A percentile compares a stretch with the other conserved stretches of the same genome.
phyloP scores from a whole-genome alignment of 1,140 invertebrate genomes.

The Papilio helenus region DNA sequence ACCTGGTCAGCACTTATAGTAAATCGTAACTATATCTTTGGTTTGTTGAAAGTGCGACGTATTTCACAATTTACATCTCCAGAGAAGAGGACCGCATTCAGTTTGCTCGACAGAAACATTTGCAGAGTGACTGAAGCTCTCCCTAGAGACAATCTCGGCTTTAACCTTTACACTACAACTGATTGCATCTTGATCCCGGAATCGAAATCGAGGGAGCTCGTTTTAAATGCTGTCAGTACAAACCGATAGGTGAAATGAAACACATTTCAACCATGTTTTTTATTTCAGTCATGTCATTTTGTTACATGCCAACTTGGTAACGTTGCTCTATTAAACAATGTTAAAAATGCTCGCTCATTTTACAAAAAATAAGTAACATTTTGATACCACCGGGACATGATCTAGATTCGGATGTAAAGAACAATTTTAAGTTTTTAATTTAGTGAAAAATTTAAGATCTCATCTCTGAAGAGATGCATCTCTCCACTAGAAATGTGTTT shows the following conservation, averaged over 20 bases:
- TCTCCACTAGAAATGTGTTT: not conserved
- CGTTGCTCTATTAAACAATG: not conserved
- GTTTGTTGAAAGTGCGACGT: not conserved
- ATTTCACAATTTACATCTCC: not conserved
- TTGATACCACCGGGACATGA: constrained; percentile 13
- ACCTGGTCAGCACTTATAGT: too few relatives aligned
- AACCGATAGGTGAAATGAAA: not conserved
- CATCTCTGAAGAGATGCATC: constrained; percentile 17
- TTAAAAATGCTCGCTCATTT: not conserved
- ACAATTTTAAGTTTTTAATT: constrained; percentile 21
- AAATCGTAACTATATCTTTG: not conserved
- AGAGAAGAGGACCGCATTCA: not conserved
- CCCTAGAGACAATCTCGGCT: not conserved
- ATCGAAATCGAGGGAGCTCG: not conserved
- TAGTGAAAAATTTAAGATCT: constrained; percentile 26
- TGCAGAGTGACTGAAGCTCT: not conserved
- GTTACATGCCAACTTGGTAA: not conserved
- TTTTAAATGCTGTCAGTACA: not conserved
- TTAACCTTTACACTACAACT: not conserved
- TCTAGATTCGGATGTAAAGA: constrained; percentile 11
- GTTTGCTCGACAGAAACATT: not conserved
- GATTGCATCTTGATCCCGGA: not conserved
- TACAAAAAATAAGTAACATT: not conserved
- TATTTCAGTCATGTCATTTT: not conserved
- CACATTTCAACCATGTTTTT: not conserved